Base-by-base conservation (phyloP, 2,888 invertebrate species). In the Cryptus armator region DNA sequence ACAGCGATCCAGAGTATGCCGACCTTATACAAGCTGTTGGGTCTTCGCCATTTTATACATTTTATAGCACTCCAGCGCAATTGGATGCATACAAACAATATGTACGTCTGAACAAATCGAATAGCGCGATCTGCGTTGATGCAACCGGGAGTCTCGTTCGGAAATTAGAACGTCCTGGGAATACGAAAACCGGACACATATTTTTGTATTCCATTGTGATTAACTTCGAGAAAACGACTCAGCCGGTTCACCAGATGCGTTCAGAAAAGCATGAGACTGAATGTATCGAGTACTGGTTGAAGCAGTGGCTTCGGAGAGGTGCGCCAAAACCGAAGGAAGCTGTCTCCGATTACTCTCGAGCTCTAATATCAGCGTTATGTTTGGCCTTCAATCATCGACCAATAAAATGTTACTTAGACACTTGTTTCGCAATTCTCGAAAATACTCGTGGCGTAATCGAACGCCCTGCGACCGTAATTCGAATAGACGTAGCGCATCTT, bases 1-100 rank as follows among this genome's bases (percentile, higher is more conserved):
- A 43, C 24, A 12, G 29, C 14, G 95, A 95, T 87, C 92, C 94
- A 0, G 95, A 95, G 87, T 95, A 95, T 88, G 93, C 95, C 6
- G 94, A 91, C 2, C 91, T 95, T 0, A 90, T 95, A 0, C 95
- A 95, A 85, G 94, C 94, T 82, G 91, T 95, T 6, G 95, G 94
- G 87, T 91, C 94, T 7, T 92, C 92, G 77, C 94, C 94, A 19
- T 95, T 95, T 7, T 64, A 62, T 32, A 32, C 46, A 48, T 79
- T 79, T 59, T 79, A 64, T 24, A 48, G 79, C 10, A 37, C 64
- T 12, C 70, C 79, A 43, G 10, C 70, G 5, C 79, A 71, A 70
- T 24, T 79, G 16, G 29, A 79, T 29, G 48, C 62, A n/a, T 71
- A 79, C 46, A 59, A 79, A 46, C 29, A 71, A 37, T 79, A 71